Conservation (phyloP, 2,888 invertebrate species). For the Druceiella hillmani region DNA sequence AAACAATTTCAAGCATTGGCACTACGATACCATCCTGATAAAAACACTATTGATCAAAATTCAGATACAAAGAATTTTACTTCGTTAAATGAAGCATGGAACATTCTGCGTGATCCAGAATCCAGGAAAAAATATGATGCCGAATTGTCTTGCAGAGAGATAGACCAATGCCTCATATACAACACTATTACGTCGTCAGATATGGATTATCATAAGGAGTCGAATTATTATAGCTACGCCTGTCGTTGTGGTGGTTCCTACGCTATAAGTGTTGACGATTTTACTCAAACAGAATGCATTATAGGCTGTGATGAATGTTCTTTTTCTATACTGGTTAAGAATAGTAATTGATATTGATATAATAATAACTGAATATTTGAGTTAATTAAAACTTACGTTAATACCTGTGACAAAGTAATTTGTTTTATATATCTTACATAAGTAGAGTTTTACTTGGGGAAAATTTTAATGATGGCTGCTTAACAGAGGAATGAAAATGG, state of each 20-base stretch:
- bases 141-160: constrained; percentile 50
- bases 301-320: constrained; percentile 71
- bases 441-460: too few relatives aligned
- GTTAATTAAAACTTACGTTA: too few relatives aligned
- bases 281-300: constrained; percentile 38
- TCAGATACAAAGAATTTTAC: constrained; percentile 38
- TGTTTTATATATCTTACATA: too few relatives aligned
- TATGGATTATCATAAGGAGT: constrained; percentile 37
- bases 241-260: constrained; percentile 69
- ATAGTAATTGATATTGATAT: too few relatives aligned
- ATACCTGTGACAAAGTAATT: too few relatives aligned
- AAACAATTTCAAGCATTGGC: constrained; percentile 55
- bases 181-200: constrained; percentile 49
- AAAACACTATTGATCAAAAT: constrained; percentile 30
- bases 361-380: too few relatives aligned
- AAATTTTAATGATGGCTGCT: too few relatives aligned
- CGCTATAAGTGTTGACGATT: constrained; percentile 35
- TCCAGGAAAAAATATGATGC: constrained; percentile 62
- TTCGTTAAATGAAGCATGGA: constrained; percentile 66
- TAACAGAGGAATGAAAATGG: too few relatives aligned
- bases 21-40: constrained; percentile 59
- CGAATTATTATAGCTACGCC: constrained; percentile 43
- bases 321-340: constrained; percentile 57
- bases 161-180: constrained; percentile 55
- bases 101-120: constrained; percentile 55